Conservation (phyloP, 2,113 vertebrate species). For the Poeciliopsis retropinna region DNA sequence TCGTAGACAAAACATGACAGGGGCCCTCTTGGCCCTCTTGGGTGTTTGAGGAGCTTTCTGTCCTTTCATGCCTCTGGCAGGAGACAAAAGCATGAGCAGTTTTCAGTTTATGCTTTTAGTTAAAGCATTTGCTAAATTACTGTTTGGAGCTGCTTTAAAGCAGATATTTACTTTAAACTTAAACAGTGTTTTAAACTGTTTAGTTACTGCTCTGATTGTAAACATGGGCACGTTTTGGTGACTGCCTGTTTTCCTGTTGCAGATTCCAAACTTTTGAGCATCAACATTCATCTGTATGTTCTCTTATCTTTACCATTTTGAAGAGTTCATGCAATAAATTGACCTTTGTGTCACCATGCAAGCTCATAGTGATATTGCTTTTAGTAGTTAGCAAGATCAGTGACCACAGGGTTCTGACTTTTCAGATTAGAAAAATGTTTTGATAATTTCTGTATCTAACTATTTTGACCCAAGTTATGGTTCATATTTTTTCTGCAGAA, state of each 20-base stretch:
- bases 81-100: background rate
- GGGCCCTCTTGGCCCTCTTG: conserved; percentile 7
- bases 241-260: no score
- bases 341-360: no score
- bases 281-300: no score
- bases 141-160: background rate
- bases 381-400: background rate
- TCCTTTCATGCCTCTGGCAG: conserved; percentile 29
- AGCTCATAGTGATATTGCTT: background rate
- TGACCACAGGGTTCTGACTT: background rate
- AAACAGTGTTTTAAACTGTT: background rate
- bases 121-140: background rate
- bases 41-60: conserved; percentile 27
- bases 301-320: no score
- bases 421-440: background rate
- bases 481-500: conserved; percentile 75
- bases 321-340: no score
- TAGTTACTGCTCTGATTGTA: background rate
- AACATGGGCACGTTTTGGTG: no score
- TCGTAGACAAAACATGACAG: conserved; percentile 57
- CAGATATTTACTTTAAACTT: background rate
- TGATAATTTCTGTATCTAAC: background rate
- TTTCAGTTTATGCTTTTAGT: conserved; percentile 5
- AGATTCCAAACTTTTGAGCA: no score
- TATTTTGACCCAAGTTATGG: conserved; percentile 5